Conservation (phyloP, 2,113 vertebrate genomes). For the Oreochromis niloticus region DNA sequence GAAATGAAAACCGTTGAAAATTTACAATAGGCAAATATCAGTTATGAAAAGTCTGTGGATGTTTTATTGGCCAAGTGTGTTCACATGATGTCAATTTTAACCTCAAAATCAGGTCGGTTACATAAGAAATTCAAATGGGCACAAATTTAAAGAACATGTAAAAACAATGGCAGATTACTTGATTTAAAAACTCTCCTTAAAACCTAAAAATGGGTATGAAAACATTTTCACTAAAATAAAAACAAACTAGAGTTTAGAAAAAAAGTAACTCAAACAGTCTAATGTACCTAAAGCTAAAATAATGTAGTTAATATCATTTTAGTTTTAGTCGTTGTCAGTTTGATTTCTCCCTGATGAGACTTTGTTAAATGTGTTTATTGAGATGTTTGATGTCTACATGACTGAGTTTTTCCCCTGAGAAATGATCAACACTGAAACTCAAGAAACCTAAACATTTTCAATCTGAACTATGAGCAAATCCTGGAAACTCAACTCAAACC, state of each 20-base stretch:
- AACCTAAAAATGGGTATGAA: accelerated
- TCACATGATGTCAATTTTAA: neutral
- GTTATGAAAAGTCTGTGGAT: accelerated
- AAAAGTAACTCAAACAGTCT: neutral
- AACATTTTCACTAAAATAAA: neutral
- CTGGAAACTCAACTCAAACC: neutral
- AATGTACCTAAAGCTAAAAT: neutral
- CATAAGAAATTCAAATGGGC: neutral
- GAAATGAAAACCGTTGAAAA: neutral
- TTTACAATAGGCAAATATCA: neutral
- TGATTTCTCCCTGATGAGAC: neutral
- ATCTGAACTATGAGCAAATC: neutral
- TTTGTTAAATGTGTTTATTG: neutral
- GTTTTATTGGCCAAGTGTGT: neutral
- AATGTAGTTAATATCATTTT: neutral
- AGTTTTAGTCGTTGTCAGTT: neutral
- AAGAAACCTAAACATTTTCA: neutral
- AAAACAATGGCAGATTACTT: neutral
- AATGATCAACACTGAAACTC: accelerated
- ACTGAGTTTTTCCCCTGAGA: accelerated
- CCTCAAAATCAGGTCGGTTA: neutral
- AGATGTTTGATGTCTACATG: neutral
- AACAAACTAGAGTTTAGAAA: neutral
- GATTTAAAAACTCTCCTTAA: neutral
- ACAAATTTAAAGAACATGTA: neutral